Evolutionary conservation across 1,140 invertebrate genomes (phyloP), one percentile per base, ranked within the genome.

Genomic region (Sweltsa coloradensis): DNA sequence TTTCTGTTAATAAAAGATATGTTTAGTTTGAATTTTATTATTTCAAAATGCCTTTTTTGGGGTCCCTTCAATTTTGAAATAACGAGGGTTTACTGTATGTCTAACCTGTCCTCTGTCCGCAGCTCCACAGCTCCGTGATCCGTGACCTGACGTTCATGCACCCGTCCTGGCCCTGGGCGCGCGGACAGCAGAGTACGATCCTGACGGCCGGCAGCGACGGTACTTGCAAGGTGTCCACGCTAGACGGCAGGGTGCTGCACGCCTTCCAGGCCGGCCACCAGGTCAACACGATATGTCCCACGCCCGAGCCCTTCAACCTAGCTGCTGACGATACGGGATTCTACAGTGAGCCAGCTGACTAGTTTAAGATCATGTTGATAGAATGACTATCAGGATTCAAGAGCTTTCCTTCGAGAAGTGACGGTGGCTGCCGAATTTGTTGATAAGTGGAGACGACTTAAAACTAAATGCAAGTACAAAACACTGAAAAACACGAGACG

Each of bases 151-250:
- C 59, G 43, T 72, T 70, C 55, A 55, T 70, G 42, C 60, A 66
- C 44, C 57, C 62, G 18, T 67, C 67, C 13, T 72, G 70, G 70
- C 69, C 69, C 14, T 72, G 69, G 67, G 60, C 57, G 21, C 41
- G 58, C n/a, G 57, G 55, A 24, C 55, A 58, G 22, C 60, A 67
- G 45, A 63, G 61, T 51, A 60, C 63, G 5, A 57, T 72, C 29
- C 31, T 71, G 9, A 67, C 65, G 5, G 61, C 64, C 18, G 62
- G 63, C 22, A 51, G 51, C 37, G 68, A 71, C 55, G 70, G 70
- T 5, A 64, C 66, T 4, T 68, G 63, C 50, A 72, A 71, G 59
- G 60, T 69, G 2, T 65, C 61, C 23, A 67, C 67, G 6, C 52
- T 68, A 29, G 68, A 72, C 57, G 69, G 69, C 4, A 57, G 64